A percentile compares a stretch with the other conserved stretches of the same genome.
Evolutionary conservation across 2,797 vertebrate species (phyloP).

Genomic region (Taenioides sp.): DNA sequence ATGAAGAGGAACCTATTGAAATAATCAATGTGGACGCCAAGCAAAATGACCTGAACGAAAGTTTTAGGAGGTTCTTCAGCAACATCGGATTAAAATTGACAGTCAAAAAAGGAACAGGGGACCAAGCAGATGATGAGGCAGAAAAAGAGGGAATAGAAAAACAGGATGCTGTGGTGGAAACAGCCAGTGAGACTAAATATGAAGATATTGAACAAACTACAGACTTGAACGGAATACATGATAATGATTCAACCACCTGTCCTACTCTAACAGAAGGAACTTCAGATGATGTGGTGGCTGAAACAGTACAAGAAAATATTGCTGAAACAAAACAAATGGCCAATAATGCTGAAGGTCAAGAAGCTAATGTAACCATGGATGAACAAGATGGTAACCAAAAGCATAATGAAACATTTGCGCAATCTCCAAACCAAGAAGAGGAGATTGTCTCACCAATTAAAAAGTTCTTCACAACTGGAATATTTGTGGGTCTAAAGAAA

Average conservation of each 20-base stretch:
- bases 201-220: constrained; percentile 47
- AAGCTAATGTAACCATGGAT: constrained; percentile 48
- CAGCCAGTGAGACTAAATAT: constrained; percentile 25
- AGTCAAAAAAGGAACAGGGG: constrained; percentile 84
- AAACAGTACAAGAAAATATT: constrained; percentile 42
- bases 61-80: constrained; percentile 90
- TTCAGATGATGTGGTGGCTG: constrained; percentile 35
- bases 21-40: constrained; percentile 72
- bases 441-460: constrained; percentile 84
- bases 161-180: constrained; percentile 37
- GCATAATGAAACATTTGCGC: constrained; percentile 38
- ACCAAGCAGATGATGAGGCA: constrained; percentile 78
- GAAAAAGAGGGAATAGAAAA: constrained; percentile 59
- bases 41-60: constrained; percentile 80
- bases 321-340: constrained; percentile 41
- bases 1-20: constrained; percentile 60
- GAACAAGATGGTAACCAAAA: constrained; percentile 26
- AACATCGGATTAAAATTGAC: constrained; percentile 91
- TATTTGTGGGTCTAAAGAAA: constrained; percentile 85
- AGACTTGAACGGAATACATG: constrained; percentile 54
- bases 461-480: constrained; percentile 88
- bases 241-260: constrained; percentile 54
- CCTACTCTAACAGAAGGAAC: constrained; percentile 50
- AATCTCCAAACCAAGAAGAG: constrained; percentile 61
- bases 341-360: constrained; percentile 28